Percentiles rank a stretch among this genome's conserved stretches.
Evolutionary conservation across 2,113 vertebrate genomes (phyloP).

Genomic region (Hiodon tergisus): DNA sequence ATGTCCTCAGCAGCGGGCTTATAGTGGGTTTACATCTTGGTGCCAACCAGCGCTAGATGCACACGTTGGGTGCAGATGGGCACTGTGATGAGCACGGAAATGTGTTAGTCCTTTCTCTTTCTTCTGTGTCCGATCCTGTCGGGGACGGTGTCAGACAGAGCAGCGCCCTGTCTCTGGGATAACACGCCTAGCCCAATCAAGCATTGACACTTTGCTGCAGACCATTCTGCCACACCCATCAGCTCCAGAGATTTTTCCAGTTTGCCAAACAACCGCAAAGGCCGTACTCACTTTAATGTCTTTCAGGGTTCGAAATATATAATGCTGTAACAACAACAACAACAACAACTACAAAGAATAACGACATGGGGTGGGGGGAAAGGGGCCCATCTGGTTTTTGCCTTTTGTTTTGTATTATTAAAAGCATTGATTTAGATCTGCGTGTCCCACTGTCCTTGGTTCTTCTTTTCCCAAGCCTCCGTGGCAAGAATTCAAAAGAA

Average conservation of each 20-base stretch:
- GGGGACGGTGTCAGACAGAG: neutral
- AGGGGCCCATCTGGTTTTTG: conserved; percentile 1
- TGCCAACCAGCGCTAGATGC: conserved; percentile 23
- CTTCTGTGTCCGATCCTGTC: conserved; percentile 6
- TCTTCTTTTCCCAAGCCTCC: conserved; percentile 15
- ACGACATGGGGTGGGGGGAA: conserved; percentile 11
- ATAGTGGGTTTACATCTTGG: neutral
- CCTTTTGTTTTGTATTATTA: conserved; percentile 30
- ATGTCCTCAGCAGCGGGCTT: neutral
- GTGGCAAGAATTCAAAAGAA: conserved; percentile 24
- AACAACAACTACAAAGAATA: conserved; percentile 28
- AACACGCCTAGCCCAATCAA: neutral
- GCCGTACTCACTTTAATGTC: conserved; percentile 16
- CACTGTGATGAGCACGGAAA: conserved; percentile 17
- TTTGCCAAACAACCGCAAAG: conserved; percentile 24
- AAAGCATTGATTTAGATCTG: conserved; percentile 29
- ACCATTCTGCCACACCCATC: neutral
- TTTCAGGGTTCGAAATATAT: conserved; percentile 28
- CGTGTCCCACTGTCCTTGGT: conserved; percentile 21
- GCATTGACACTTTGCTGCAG: too few species aligned
- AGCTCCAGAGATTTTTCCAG: conserved; percentile 29
- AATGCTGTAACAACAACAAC: conserved; percentile 15
- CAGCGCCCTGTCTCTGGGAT: neutral
- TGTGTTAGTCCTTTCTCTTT: neutral
- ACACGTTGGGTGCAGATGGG: conserved; percentile 31